Percentiles rank a stretch among this genome's conserved stretches.
phyloP scores from a whole-genome alignment of 2,888 invertebrate genomes.

The Romanomermis culicivorax region DNA sequence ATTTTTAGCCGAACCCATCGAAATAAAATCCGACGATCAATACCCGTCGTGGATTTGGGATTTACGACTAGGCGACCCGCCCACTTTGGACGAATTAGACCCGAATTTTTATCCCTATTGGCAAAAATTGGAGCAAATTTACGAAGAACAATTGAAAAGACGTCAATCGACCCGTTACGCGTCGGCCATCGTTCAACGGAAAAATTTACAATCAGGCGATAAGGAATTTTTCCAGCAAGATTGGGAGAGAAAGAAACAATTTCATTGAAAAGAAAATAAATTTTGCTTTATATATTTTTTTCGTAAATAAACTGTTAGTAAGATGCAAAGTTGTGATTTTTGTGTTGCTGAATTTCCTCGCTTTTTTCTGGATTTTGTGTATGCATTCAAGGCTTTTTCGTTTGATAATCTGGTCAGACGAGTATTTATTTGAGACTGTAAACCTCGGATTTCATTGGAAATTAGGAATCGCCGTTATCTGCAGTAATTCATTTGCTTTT shows the following conservation, averaged over 20 bases:
- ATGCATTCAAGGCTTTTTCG: too few relatives aligned
- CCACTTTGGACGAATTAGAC: conserved; percentile 21
- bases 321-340: too few relatives aligned
- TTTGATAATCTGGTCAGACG: too few relatives aligned
- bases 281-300: too few relatives aligned
- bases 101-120: conserved; percentile 12
- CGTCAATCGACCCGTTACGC: not conserved
- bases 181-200: not conserved
- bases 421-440: too few relatives aligned
- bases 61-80: conserved; percentile 17
- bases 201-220: not conserved
- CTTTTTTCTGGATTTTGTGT: too few relatives aligned
- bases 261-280: not conserved
- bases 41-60: conserved; percentile 33
- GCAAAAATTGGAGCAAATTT: not conserved
- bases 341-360: too few relatives aligned
- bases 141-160: not conserved
- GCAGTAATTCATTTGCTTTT: too few relatives aligned
- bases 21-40: conserved; percentile 30
- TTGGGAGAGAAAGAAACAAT: not conserved
- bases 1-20: conserved; percentile 28
- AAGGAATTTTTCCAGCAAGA: not conserved
- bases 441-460: too few relatives aligned
- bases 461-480: too few relatives aligned
- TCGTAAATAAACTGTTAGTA: too few relatives aligned